Evolutionary conservation across 2,797 vertebrate genomes (phyloP).

Genomic region (Valencia hispanica): DNA sequence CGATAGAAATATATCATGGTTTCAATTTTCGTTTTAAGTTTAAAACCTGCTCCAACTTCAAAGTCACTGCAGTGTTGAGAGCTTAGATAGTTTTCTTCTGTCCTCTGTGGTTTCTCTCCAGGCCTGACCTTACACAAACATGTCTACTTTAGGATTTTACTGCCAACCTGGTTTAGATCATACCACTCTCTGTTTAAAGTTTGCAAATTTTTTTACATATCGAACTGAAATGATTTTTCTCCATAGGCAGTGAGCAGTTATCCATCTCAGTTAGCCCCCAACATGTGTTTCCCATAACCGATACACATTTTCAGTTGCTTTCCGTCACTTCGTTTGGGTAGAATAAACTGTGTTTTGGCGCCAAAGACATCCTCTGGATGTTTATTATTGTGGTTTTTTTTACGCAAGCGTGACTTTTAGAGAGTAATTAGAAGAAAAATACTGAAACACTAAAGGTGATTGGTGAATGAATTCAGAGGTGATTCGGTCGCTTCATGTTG

Average conservation of each 20-base stretch:
- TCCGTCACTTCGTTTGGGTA: constrained; percentile 48
- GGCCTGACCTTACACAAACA: constrained; percentile 57
- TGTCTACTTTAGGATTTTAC: constrained; percentile 61
- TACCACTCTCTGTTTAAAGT: constrained; percentile 32
- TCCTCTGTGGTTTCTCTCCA: constrained; percentile 26
- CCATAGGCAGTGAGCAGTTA: constrained; percentile 59
- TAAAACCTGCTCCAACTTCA: background rate
- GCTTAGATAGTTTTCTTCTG: constrained; percentile 19
- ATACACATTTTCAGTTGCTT: constrained; percentile 67
- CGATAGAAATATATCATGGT: constrained; percentile 1
- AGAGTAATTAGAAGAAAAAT: constrained; percentile 36
- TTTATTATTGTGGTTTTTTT: constrained; percentile 72
- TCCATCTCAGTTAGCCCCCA: constrained; percentile 70
- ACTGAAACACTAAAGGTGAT: constrained; percentile 23
- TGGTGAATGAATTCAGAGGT: constrained; percentile 18
- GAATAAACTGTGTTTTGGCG: constrained; percentile 37
- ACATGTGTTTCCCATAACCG: constrained; percentile 74
- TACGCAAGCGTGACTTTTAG: constrained; percentile 47
- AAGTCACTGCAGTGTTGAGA: background rate
- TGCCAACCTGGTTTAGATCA: constrained; percentile 75
- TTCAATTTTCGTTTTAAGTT: background rate
- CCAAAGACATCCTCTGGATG: constrained; percentile 48
- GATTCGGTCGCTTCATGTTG: constrained; percentile 16
- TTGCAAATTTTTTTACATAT: constrained; percentile 52
- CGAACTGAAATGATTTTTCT: constrained; percentile 58